Evolutionary conservation across 2,797 vertebrate species (phyloP), one percentile per base, ranked within the genome.

Genomic region (Enteromius mattozi): DNA sequence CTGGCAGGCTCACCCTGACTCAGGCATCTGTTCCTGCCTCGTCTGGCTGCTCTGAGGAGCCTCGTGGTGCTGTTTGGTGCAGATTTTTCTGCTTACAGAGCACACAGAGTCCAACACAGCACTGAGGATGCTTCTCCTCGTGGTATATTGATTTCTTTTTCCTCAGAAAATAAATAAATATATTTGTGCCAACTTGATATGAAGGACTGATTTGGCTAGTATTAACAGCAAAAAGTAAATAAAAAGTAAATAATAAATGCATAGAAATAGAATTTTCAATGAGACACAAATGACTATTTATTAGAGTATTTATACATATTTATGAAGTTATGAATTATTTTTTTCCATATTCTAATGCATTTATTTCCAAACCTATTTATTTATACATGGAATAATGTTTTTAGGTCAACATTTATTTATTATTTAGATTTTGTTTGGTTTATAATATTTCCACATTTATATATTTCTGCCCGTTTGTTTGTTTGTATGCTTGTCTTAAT

Each of bases 31-130:
- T 35, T 74, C 70, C 56, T 49, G 42, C 56, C 69, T 65, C 42
- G 70, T 59, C 59, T 65, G 70, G 80, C 70, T 75, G 59, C 69
- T 74, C 56, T 74, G 27, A 82, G 27, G 40, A 74, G 17, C 54
- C 70, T 71, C 2, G 4, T 82, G 56, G 70, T 74, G 80, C 42
- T 74, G 59, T 37, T 72, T 82, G 69, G 30, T 72, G 69, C 70
- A 74, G 47, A 59, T 70, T 71, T 81, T 71, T 81, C 35, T 81
- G 61, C 77, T 79, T 66, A 65, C 77, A 79, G 78, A 56, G 65
- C 65, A 56, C 35, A 70, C 69, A 6, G 17, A 37, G n/a, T 80
- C n/a, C 27, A 69, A 19, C 8, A 80, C 65, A 19, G 33, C 21
- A 51, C 30, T 24, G 80, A 65, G 24, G 51, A 66, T 33, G 19